phyloP scores from a whole-genome alignment of 2,113 vertebrate genomes.

The Puntigrus tetrazona region DNA sequence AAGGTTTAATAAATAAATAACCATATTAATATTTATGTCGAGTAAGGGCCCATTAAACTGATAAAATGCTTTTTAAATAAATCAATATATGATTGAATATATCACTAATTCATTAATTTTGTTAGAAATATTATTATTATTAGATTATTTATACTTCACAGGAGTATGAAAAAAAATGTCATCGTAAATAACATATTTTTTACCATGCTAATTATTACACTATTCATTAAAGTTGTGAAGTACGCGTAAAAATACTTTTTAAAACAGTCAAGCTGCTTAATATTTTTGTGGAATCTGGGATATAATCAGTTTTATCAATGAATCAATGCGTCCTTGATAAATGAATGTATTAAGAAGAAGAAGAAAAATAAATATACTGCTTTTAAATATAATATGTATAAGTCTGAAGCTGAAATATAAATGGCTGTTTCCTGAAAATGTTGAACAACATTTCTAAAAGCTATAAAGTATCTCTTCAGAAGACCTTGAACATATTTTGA shows the following conservation, averaged over 20 bases:
- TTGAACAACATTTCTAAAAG: background rate
- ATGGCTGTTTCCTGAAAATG: background rate
- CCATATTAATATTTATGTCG: no score
- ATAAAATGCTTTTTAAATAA: no score
- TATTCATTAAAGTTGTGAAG: no score
- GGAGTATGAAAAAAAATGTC: background rate
- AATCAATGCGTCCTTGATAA: background rate
- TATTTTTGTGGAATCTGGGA: no score
- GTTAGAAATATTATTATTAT: background rate
- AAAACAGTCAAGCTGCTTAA: background rate
- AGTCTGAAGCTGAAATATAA: background rate
- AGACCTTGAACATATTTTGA: background rate
- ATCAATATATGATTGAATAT: background rate
- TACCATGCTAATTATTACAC: no score
- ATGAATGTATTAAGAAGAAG: background rate
- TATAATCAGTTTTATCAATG: no score
- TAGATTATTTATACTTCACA: background rate
- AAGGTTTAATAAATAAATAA: no score
- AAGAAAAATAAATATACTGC: background rate
- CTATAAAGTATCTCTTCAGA: background rate
- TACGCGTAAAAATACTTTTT: no score
- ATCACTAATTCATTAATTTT: background rate
- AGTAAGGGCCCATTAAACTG: no score
- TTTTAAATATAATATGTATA: background rate
- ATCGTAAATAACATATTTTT: background rate